Conservation (phyloP, 2,888 invertebrate genomes). For the Brachyopa scutellaris region DNA sequence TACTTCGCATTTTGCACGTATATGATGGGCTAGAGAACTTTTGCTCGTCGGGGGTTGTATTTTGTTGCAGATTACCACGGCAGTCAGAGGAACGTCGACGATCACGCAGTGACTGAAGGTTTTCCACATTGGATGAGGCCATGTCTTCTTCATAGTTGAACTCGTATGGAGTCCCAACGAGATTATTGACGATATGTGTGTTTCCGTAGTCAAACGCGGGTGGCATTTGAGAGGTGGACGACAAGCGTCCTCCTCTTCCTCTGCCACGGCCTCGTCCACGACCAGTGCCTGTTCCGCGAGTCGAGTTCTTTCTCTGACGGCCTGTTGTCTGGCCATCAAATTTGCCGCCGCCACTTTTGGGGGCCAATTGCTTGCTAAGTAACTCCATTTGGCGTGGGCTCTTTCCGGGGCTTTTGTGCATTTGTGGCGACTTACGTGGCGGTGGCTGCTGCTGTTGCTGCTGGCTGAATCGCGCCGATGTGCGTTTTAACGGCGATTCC, state of each 20-base stretch:
- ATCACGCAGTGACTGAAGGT: conserved; percentile 90
- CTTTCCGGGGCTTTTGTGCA: conserved; percentile 86
- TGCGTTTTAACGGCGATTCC: conserved; percentile 79
- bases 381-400: conserved; percentile 86
- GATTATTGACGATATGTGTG: conserved; percentile 87
- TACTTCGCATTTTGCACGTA: conserved; percentile 77
- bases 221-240: conserved; percentile 76
- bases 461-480: conserved; percentile 76
- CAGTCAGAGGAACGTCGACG: conserved; percentile 89
- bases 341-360: conserved; percentile 49
- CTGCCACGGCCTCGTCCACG: conserved; percentile 81
- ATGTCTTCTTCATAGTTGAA: conserved; percentile 93
- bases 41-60: conserved; percentile 60
- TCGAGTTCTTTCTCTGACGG: conserved; percentile 79
- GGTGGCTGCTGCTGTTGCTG: conserved; percentile 73
- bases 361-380: conserved; percentile 77
- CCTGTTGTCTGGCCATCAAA: conserved; percentile 74
- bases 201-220: conserved; percentile 82
- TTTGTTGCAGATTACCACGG: conserved; percentile 78
- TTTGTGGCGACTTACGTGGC: conserved; percentile 84
- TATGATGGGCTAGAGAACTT: conserved; percentile 78
- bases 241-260: conserved; percentile 81
- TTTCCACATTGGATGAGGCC: conserved; percentile 89
- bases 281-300: conserved; percentile 78
- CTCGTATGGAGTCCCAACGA: conserved; percentile 94